phyloP scores from a whole-genome alignment of 2,797 vertebrate species.

The Simalia tracyae region DNA sequence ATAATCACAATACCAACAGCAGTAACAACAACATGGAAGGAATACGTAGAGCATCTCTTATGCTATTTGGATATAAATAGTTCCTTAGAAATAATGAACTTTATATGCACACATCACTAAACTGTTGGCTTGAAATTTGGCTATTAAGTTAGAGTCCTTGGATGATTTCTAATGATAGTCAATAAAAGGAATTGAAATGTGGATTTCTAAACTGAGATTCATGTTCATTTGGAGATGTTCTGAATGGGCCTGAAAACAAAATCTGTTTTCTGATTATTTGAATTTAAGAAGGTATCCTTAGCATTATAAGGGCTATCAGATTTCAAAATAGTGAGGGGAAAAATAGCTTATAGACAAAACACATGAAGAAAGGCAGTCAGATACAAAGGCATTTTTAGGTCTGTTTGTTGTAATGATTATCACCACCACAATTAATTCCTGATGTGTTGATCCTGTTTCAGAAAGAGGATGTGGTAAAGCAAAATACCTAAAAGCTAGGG shows the following conservation, averaged over 20 bases:
- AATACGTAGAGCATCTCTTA: neutral
- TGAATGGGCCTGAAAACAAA: neutral
- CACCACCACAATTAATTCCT: neutral
- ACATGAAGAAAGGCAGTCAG: neutral
- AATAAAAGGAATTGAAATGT: neutral
- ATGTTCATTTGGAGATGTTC: no score
- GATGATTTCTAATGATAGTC: neutral
- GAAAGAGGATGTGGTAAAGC: neutral
- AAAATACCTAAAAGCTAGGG: neutral
- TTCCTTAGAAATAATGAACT: neutral
- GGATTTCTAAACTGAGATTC: neutral
- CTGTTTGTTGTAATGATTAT: neutral
- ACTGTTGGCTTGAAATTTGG: neutral
- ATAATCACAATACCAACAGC: neutral
- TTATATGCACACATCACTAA: neutral
- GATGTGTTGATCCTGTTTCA: neutral
- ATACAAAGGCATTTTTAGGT: neutral
- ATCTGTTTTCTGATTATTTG: neutral
- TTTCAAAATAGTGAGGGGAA: neutral
- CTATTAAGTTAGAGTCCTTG: neutral
- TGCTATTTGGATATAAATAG: neutral
- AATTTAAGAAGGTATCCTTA: neutral
- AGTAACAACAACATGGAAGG: neutral
- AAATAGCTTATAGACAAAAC: neutral
- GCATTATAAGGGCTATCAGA: neutral